Base-by-base conservation (phyloP, 2,113 vertebrate genomes). In the Sturnira hondurensis region DNA sequence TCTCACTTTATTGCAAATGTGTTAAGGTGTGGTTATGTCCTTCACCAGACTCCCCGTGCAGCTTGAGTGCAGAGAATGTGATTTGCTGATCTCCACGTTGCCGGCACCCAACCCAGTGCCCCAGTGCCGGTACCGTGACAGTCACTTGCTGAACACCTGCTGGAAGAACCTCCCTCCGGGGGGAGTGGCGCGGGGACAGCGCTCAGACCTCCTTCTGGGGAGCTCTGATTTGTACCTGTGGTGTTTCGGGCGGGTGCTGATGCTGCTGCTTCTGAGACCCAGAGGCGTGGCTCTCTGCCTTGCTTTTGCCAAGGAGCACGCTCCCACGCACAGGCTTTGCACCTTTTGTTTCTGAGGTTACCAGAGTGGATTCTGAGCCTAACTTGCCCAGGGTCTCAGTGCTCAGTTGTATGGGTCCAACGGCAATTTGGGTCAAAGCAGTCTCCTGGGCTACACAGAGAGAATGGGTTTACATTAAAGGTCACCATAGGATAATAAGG, bases 341-440 rank as follows among this genome's bases (percentile, higher is more conserved):
- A 95, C 45, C 41, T 26, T 38, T 95, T 7, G 67, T 28, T 4
- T 95, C 98, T 0, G 94, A 95, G 28, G 61, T 89, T 4, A 76
- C 67, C 33, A 95, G 98, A 36, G 78, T 95, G 31, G 36, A 56
- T 2, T 98, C 98, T 0, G 98, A 97, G 14, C 94, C 97, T 47
- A 91, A 88, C 58, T 97, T 99, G 96, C 97, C 96, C 82, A 98
- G 73, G 71, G 95, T 97, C 89, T 99, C 98, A 0, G 50, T 4
- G 36, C 97, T 94, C 16, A 97, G 90, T 70, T 89, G 92, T 7
- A 28, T 22, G 1, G 93, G 61, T 50, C 54, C 81, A 11, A 82
- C 4, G 12, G 43, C 19, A 24, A 7, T 96, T 38, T 73, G 93
- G 43, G 4, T 70, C n/a, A 22, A 14, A 63, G 71, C 14, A 74